These are phyloP conservation scores for Rhinoptilus africanus DNA, from an alignment of 2,113 vertebrate genomes.

Conservation along the genomic window DNA sequence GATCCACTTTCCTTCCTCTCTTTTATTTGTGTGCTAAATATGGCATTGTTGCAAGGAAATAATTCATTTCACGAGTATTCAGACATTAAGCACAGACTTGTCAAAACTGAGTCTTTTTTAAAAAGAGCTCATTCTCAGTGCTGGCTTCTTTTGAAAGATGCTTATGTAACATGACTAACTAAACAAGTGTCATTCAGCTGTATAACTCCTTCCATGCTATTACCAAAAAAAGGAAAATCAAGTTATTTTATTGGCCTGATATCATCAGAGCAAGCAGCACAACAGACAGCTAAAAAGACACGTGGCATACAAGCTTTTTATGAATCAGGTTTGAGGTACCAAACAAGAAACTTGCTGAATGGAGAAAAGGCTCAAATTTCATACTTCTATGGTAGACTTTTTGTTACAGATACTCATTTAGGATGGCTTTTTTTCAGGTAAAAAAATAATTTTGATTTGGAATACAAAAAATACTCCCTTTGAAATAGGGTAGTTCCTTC, in stretches of 20 bases:
- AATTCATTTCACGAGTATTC: neutral
- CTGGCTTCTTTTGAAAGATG: neutral
- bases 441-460: neutral
- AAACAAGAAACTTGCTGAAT: neutral
- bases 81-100: constrained; percentile 7
- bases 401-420: neutral
- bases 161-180: neutral
- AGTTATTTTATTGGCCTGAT: neutral
- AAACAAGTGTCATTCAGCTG: neutral
- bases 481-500: constrained; percentile 11
- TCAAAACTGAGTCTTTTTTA: neutral
- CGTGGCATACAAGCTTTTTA: neutral
- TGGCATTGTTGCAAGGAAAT: constrained; percentile 49
- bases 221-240: neutral
- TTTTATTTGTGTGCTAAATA: constrained; percentile 55
- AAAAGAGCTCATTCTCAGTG: neutral
- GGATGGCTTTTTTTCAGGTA: neutral
- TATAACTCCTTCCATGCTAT: neutral
- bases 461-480: neutral
- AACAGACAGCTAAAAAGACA: neutral
- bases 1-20: constrained; percentile 55
- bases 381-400: neutral
- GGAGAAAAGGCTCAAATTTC: neutral
- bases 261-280: neutral
- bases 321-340: neutral